phyloP scores from a whole-genome alignment of 2,113 vertebrate species.

The Machaerirhynchus nigripectus region DNA sequence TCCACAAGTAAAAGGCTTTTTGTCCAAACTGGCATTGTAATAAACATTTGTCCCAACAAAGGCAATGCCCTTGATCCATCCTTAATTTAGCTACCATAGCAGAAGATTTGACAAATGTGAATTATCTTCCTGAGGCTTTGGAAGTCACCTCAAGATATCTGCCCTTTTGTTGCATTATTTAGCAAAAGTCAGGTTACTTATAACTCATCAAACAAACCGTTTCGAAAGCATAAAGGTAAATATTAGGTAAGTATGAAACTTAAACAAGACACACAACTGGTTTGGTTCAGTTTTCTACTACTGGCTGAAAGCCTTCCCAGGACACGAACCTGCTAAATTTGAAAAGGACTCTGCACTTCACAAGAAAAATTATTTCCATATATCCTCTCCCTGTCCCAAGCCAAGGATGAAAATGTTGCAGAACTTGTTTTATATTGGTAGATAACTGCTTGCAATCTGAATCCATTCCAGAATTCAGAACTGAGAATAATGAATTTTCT shows the following conservation, averaged over 20 bases:
- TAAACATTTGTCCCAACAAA: not conserved
- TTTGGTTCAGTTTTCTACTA: not conserved
- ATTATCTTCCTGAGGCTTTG: not conserved
- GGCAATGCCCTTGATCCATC: not conserved
- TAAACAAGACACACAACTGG: not conserved
- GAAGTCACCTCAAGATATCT: not conserved
- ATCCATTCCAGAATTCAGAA: not conserved
- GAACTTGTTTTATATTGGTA: not conserved
- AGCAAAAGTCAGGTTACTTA: not conserved
- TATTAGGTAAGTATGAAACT: not conserved
- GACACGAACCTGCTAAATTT: not conserved
- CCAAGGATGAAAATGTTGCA: not conserved
- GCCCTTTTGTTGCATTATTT: not conserved
- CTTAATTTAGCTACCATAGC: not conserved
- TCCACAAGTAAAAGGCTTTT: not conserved
- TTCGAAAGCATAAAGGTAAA: not conserved
- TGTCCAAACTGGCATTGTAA: not conserved
- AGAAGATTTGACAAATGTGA: not conserved
- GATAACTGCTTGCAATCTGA: not conserved
- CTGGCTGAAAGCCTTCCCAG: not conserved
- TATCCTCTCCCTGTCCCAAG: not conserved
- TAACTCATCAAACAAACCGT: not conserved
- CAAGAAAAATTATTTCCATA: not conserved
- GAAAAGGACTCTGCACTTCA: not conserved
- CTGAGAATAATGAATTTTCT: not conserved